Base-by-base conservation (phyloP, 2,888 invertebrate genomes). In the Anticlea derivata region DNA sequence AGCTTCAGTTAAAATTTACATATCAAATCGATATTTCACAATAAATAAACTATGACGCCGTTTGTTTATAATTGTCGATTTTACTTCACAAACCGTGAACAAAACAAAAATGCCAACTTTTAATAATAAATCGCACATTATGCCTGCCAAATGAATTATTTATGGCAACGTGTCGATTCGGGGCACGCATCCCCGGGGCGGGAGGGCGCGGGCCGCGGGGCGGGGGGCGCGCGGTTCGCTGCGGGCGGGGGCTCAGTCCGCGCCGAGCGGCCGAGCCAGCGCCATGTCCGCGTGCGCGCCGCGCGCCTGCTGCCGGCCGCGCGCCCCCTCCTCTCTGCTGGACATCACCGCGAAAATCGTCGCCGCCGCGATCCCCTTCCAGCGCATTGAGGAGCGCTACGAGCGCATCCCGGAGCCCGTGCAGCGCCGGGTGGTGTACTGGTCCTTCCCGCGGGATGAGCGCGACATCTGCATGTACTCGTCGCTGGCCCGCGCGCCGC, bases 391-490 rank as follows among this genome's bases (percentile, higher is more conserved):
- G 86, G 96, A 96, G 83, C 93, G 95, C 63, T 96, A 96, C 84
- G 95, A 95, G 80, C 93, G 96, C 72, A 96, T 97, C 83, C 97
- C 96, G 65, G 96, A 96, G 83, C 96, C 96, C 63, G 96, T 96
- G 80, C 96, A 96, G 86, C 93, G 95, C 67, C 93, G 96, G 77
- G 95, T 96, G 82, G 96, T 96, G 76, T 96, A 93, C 91, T 96
- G 96, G 96, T 96, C 96, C 62, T 96, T 96, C 90, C 97, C 96
- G 65, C 91, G 96, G 73, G 95, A 96, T 80, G 96, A 96, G 86
- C 92, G 95, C 76, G 96, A 96, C 90, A 96, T 97, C 82, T 95
- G 95, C 88, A 96, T 96, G 96, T 97, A 97, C 91, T 96, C 96
- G 68, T 96, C 96, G 66, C 92, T 96, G 86, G 90, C 90, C 75